These are phyloP conservation scores for Eretmocerus hayati DNA, from an alignment of 2,888 invertebrate genomes.

Conservation along the genomic window DNA sequence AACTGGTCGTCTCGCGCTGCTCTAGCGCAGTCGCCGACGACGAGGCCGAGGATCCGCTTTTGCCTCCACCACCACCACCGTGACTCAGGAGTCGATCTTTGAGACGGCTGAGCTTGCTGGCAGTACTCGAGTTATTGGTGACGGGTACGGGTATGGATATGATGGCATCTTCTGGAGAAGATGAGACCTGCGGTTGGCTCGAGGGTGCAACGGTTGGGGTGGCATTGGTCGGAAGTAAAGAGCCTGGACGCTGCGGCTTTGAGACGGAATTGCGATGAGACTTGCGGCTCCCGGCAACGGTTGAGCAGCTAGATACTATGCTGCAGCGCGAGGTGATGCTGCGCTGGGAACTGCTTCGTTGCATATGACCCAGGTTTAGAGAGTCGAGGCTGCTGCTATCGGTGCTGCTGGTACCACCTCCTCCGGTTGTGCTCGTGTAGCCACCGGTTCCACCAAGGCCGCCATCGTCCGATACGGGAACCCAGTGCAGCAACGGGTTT, in stretches of 20 bases:
- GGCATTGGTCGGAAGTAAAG: slow-evolving; percentile 38
- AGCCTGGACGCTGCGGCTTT: slow-evolving; percentile 28
- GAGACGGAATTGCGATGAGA: neutral
- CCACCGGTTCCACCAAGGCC: no score
- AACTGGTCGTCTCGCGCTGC: neutral
- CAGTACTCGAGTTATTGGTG: slow-evolving; percentile 1
- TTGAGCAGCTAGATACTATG: slow-evolving; percentile 31
- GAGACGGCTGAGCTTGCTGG: slow-evolving; percentile 32
- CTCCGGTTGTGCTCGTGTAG: slow-evolving; percentile 2
- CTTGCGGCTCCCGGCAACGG: slow-evolving; percentile 3
- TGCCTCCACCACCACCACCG: neutral
- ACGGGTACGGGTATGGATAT: slow-evolving; percentile 29
- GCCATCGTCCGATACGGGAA: slow-evolving; percentile 47
- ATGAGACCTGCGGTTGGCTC: neutral
- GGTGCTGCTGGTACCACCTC: slow-evolving; percentile 34
- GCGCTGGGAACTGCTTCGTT: slow-evolving; percentile 38
- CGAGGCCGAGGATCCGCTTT: no score
- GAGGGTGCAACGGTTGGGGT: slow-evolving; percentile 25
- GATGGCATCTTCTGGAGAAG: slow-evolving; percentile 26
- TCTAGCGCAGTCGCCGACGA: slow-evolving; percentile 2
- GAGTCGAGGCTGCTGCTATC: slow-evolving; percentile 47
- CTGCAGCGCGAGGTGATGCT: slow-evolving; percentile 38
- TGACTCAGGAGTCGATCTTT: slow-evolving; percentile 32
- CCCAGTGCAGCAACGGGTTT: slow-evolving; percentile 51
- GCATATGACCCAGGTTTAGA: slow-evolving; percentile 24